Percentiles rank a stretch among this genome's conserved stretches.
phyloP scores from a whole-genome alignment of 1,140 invertebrate species.

The roundworm (Caenorhabditis elegans) region WBcel235 BX284605.5:12030501-12031000 shows the following conservation, averaged over 20 bases:
- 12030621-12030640: too few relatives aligned
- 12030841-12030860: constrained; percentile 30
- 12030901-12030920: background rate
- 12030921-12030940: constrained; percentile 16
- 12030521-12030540: background rate
- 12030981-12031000: background rate
- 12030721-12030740: background rate
- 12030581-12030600: background rate
- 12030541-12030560: background rate
- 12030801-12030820: background rate
- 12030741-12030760: background rate
- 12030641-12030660: background rate
- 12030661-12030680: background rate
- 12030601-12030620: too few relatives aligned
- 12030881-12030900: constrained; percentile 17
- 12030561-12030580: background rate
- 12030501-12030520: background rate
- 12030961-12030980: background rate
- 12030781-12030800: constrained; percentile 11
- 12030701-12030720: background rate
- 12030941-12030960: constrained; percentile 18
- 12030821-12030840: constrained; percentile 15
- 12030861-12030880: constrained; percentile 17
- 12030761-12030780: background rate
- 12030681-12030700: background rate